phyloP scores from a whole-genome alignment of 2,113 vertebrate species.

The Triplophysa rosa region DNA sequence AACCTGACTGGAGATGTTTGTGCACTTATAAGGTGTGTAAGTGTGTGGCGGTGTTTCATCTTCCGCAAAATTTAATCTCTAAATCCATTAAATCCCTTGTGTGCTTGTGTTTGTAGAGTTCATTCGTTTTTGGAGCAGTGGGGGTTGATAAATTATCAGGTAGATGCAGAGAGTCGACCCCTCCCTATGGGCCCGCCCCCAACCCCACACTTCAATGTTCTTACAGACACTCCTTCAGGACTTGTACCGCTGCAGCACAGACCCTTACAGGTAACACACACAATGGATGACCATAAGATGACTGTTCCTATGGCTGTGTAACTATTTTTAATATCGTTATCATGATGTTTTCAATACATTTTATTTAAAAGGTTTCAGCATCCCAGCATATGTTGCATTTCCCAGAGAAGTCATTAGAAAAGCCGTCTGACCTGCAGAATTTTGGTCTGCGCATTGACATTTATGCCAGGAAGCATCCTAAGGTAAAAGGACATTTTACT shows the following conservation, averaged over 20 bases:
- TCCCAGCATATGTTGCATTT: conserved; percentile 97
- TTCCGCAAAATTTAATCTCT: not conserved
- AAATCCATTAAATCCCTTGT: not conserved
- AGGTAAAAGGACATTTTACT: conserved; percentile 69
- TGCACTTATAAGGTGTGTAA: conserved; percentile 87
- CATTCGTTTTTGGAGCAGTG: conserved; percentile 97
- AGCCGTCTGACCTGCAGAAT: conserved; percentile 90
- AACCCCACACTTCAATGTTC: conserved; percentile 94
- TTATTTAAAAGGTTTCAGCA: conserved; percentile 81
- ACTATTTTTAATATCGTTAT: not conserved
- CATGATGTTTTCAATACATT: not conserved
- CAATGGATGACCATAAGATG: not conserved
- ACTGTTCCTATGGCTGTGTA: not conserved
- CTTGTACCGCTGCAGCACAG: conserved; percentile 90
- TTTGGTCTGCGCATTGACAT: conserved; percentile 93
- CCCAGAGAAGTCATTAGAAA: conserved; percentile 91
- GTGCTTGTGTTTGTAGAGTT: conserved; percentile 73
- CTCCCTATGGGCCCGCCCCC: conserved; percentile 97
- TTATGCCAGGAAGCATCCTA: conserved; percentile 94
- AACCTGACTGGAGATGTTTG: conserved; percentile 97
- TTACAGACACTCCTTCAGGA: conserved; percentile 85
- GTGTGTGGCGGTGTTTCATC: not conserved
- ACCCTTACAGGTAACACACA: conserved; percentile 82
- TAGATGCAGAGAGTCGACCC: conserved; percentile 94
- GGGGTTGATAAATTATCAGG: conserved; percentile 98